Evolutionary conservation across 2,888 invertebrate species (phyloP).

Genomic region (Morpho achilles): DNA sequence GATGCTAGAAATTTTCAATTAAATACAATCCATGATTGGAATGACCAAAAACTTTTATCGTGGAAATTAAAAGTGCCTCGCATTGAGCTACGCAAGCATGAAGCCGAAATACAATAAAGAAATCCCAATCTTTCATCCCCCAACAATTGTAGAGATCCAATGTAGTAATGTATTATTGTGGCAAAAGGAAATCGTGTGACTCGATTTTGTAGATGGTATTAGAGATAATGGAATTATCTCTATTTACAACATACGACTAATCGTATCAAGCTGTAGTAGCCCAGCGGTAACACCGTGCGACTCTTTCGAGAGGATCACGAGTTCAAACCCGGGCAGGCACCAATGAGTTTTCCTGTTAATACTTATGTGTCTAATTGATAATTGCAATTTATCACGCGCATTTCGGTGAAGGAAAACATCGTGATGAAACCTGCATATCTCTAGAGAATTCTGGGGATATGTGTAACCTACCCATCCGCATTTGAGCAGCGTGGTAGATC

Average conservation of each 20-base stretch:
- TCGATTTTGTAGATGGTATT: slow-evolving; percentile 7
- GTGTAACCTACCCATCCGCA: too few relatives aligned
- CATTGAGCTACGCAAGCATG: neutral
- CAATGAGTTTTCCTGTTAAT: too few relatives aligned
- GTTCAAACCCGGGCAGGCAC: too few relatives aligned
- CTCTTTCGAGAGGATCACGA: too few relatives aligned
- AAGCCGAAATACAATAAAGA: neutral
- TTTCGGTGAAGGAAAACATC: too few relatives aligned
- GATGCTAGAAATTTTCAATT: neutral
- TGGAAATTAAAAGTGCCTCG: neutral
- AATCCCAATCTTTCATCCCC: neutral
- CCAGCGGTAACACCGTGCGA: too few relatives aligned
- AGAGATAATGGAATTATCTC: slow-evolving; percentile 1
- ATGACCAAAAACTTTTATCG: neutral
- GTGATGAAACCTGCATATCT: too few relatives aligned
- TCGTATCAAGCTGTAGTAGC: neutral
- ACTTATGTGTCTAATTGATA: too few relatives aligned
- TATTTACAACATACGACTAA: neutral
- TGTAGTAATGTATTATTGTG: neutral
- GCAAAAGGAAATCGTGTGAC: slow-evolving; percentile 4
- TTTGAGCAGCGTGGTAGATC: too few relatives aligned
- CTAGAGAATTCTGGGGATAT: too few relatives aligned
- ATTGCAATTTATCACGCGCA: too few relatives aligned
- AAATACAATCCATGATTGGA: neutral
- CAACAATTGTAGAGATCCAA: neutral